Base-by-base conservation (phyloP, 2,888 invertebrate species). In the Mythimna albipuncta region DNA sequence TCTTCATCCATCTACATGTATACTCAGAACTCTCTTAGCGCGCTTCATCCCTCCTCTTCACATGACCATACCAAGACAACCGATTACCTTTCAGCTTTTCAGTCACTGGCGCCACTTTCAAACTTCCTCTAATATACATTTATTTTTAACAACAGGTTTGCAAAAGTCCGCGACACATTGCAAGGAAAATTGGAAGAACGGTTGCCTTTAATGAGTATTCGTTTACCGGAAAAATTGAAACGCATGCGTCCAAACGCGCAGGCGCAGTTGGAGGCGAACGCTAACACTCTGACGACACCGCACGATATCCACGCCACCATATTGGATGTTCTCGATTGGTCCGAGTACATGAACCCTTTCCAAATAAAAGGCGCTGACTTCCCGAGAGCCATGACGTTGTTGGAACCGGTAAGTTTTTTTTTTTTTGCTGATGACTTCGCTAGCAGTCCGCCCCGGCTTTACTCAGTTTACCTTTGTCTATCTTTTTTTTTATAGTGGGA, bases 101-200 rank as follows among this genome's bases (percentile, higher is more conserved):
- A n/a, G n/a, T n/a, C n/a, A n/a, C n/a, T n/a, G n/a, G n/a, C n/a
- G n/a, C n/a, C n/a, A n/a, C n/a, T n/a, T n/a, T n/a, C n/a, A n/a
- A n/a, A n/a, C n/a, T n/a, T n/a, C n/a, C n/a, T n/a, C n/a, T n/a
- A n/a, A n/a, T n/a, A n/a, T n/a, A n/a, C n/a, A n/a, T n/a, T n/a
- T n/a, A n/a, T n/a, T n/a, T n/a, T n/a, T 3, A 16, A 10, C 6
- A 10, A 13, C 88, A 98, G 99, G 89, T 99, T 98, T 93, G 97
- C 98, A 0, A 97, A 97, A 67, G 97, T 99, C 10, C 97, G 99
- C 0, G 97, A 98, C 86, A 99, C 99, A 0, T 96, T 98, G 9
- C 99, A 99, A 92, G 99, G 99, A 0, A 99, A 99, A 92, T 97
- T 98, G 72, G 99, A 99, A 88, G 99, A 99, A 90, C 97, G 99